These are phyloP conservation scores for Ctenodactylus gundi DNA, from an alignment of 2,113 vertebrate genomes.

Conservation along the genomic window DNA sequence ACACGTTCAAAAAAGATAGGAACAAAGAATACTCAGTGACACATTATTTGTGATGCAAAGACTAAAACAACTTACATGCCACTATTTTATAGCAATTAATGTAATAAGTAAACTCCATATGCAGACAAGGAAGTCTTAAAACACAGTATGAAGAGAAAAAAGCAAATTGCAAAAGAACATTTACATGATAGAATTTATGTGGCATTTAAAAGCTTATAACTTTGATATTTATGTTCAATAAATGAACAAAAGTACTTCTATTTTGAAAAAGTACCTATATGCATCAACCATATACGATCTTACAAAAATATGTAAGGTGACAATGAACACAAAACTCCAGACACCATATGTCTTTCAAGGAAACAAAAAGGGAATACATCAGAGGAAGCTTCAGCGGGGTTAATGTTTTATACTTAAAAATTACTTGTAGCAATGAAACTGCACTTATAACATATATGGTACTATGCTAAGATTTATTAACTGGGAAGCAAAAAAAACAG, in stretches of 20 bases:
- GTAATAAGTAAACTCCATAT: background rate
- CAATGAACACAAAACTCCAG: background rate
- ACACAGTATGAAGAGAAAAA: background rate
- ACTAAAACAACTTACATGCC: background rate
- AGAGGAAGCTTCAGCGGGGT: background rate
- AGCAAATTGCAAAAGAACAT: background rate
- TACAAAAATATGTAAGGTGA: background rate
- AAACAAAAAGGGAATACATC: background rate
- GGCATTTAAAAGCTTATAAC: background rate
- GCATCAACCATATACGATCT: background rate
- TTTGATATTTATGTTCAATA: background rate
- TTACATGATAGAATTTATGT: background rate
- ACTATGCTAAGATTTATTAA: background rate
- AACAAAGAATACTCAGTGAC: background rate
- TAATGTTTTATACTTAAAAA: background rate
- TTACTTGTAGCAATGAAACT: background rate
- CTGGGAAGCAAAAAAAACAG: background rate
- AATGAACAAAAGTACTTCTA: background rate
- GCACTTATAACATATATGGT: background rate
- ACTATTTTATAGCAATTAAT: background rate
- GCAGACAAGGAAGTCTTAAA: background rate
- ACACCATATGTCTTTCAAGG: background rate
- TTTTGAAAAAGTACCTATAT: background rate
- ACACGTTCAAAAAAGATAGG: background rate
- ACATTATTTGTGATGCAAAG: background rate